Percentiles rank a stretch among this genome's conserved stretches.
phyloP scores from a whole-genome alignment of 2,113 vertebrate genomes.

The Dasypus novemcinctus region DNA sequence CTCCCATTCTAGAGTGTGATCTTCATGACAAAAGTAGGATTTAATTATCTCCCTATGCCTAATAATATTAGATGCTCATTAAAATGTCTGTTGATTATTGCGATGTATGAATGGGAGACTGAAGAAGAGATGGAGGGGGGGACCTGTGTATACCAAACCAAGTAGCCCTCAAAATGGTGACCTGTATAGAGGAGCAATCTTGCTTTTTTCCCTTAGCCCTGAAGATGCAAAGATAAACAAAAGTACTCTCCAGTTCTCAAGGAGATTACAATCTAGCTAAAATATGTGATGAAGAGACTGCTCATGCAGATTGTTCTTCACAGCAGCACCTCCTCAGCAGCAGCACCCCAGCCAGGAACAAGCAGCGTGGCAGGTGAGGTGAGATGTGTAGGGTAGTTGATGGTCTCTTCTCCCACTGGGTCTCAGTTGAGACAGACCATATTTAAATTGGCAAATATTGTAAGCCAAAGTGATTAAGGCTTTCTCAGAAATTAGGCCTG shows the following conservation, averaged over 20 bases:
- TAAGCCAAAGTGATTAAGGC: not conserved
- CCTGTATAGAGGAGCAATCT: not conserved
- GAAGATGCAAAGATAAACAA: not conserved
- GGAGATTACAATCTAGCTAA: not conserved
- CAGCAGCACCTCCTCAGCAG: not conserved
- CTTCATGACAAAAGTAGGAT: not conserved
- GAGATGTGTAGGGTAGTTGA: not conserved
- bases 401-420: not conserved
- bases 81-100: not conserved
- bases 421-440: not conserved
- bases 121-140: not conserved
- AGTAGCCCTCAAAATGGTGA: not conserved
- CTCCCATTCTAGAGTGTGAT: not conserved
- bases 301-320: not conserved
- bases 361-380: not conserved
- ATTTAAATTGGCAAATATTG: not conserved
- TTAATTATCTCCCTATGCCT: not conserved
- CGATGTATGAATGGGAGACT: not conserved
- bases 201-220: not conserved
- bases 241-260: not conserved
- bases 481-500: slow-evolving; percentile 7
- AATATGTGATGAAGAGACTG: not conserved
- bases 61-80: not conserved
- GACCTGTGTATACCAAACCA: not conserved
- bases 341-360: not conserved